Evolutionary conservation across 1,140 invertebrate genomes (phyloP), one percentile per base, ranked within the genome.

Genomic region (Drosophila melanogaster): DNA sequence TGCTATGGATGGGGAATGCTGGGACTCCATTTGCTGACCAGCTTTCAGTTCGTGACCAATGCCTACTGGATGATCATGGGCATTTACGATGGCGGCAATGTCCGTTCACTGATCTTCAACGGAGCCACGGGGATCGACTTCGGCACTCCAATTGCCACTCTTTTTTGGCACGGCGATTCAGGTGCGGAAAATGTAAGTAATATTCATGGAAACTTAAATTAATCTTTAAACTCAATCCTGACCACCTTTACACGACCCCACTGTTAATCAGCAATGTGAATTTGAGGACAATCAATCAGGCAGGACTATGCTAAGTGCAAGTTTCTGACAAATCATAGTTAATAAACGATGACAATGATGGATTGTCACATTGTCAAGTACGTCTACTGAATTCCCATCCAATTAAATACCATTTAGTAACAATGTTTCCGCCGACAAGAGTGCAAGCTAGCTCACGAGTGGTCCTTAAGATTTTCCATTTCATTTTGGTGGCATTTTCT

Each of bases 1-100:
- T 84, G 81, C 38, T 91, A 75, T n/a, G 86, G 90, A 7, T 91
- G 90, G 90, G 80, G 90, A 4, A 75, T 91, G 37, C 47, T 90
- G 22, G 67, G 66, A 0, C 38, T 91, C 12, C 75, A 90, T 26
- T 33, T 91, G 54, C 33, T 75, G 14, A 49, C 76, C 22, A 77
- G 86, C 30, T 71, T 90, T 24, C 74, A 91, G 37, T 84, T 91
- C 8, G 81, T 91, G 0, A 79, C 74, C 2, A 91, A 90, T 47
- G 70, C 79, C 1, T 91, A 84, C 50, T 91, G 90, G 85, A 84
- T 75, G 11, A 53, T 91, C 15, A 71, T 47, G 14, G 58, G 69
- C 1, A 17, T 64, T n/a, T 70, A 72, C 40, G 19, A 53, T 22
- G n/a, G 24, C 0, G 54, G 30, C 12, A 33, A 24, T 12, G 1